phyloP scores from a whole-genome alignment of 2,113 vertebrate species.

The Callaeas wilsoni region DNA sequence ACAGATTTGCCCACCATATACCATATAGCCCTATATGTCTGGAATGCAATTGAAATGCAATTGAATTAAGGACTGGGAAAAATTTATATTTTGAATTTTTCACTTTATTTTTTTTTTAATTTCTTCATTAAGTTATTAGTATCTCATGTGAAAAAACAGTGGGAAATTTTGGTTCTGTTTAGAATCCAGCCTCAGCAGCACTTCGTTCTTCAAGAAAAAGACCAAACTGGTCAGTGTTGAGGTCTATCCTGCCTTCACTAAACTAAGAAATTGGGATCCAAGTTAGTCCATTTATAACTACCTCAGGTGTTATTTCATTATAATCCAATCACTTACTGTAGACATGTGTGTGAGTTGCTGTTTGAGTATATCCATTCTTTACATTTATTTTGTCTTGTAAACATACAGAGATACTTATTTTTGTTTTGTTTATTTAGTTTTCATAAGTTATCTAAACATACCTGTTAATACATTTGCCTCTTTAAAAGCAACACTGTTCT shows the following conservation, averaged over 20 bases:
- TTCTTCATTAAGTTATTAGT: neutral
- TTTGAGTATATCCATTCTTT: neutral
- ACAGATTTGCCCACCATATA: neutral
- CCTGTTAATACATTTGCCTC: neutral
- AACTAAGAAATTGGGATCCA: neutral
- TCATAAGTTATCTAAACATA: neutral
- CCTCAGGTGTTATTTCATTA: neutral
- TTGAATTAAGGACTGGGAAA: neutral
- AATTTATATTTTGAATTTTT: neutral
- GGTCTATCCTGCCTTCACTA: neutral
- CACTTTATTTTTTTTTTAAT: neutral
- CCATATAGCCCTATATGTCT: neutral
- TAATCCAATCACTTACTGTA: neutral
- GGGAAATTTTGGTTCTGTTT: neutral
- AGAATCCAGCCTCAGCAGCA: neutral
- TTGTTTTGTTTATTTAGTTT: neutral
- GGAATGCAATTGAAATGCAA: neutral
- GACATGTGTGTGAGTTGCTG: fast-evolving
- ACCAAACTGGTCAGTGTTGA: fast-evolving
- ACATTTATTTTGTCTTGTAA: neutral
- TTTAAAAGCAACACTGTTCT: neutral
- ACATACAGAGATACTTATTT: neutral
- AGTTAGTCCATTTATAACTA: neutral
- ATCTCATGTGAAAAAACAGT: neutral
- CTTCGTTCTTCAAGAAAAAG: neutral